Conservation (phyloP, 1,140 invertebrate genomes). For the Heliconius hewitsoni region DNA sequence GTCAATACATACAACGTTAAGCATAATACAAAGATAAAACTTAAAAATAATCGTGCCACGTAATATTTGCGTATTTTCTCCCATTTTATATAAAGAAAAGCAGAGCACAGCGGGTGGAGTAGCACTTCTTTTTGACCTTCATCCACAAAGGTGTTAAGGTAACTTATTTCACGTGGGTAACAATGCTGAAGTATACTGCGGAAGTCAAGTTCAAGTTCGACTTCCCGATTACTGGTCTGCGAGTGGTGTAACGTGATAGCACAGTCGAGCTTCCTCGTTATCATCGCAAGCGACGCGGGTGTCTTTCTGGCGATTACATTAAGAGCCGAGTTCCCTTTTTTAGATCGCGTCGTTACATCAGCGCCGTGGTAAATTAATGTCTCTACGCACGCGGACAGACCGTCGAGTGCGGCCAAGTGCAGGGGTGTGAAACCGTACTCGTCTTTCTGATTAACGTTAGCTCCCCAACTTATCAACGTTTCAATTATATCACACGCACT, state of each 20-base stretch:
- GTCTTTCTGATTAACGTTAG: conserved; percentile 92
- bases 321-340: conserved; percentile 90
- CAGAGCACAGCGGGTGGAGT: conserved; percentile 90
- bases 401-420: conserved; percentile 92
- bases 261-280: conserved; percentile 88
- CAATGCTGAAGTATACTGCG: conserved; percentile 89
- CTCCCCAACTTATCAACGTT: conserved; percentile 87
- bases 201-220: conserved; percentile 91
- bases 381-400: conserved; percentile 91
- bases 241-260: conserved; percentile 89
- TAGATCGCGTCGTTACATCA: conserved; percentile 91
- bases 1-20: conserved; percentile 89
- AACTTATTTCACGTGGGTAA: conserved; percentile 89
- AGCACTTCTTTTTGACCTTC: conserved; percentile 92
- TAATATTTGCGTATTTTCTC: conserved; percentile 94
- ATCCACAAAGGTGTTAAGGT: conserved; percentile 90
- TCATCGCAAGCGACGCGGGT: conserved; percentile 88
- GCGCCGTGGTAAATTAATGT: conserved; percentile 91
- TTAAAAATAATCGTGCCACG: conserved; percentile 89
- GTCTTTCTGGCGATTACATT: conserved; percentile 92
- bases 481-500: conserved; percentile 89
- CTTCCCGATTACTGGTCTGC: conserved; percentile 88
- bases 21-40: conserved; percentile 89
- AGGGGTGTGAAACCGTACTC: conserved; percentile 94
- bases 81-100: conserved; percentile 93